Percentiles rank a stretch among this genome's conserved stretches.
phyloP scores from a whole-genome alignment of 2,888 invertebrate genomes.

The Heliconius hortense region DNA sequence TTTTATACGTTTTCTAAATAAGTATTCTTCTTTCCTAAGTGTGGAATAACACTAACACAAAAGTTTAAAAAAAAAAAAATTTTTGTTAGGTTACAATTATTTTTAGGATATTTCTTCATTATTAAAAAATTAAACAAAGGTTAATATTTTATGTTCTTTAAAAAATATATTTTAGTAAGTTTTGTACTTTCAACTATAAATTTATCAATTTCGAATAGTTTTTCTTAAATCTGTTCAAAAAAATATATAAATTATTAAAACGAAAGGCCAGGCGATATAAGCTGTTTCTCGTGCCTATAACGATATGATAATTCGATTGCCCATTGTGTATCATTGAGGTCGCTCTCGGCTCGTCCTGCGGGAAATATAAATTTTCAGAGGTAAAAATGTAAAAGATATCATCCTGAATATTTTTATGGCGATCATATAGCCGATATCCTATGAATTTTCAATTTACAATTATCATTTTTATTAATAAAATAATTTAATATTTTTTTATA shows the following conservation, averaged over 20 bases:
- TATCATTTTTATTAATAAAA: background rate
- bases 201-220: background rate
- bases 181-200: too few relatives aligned
- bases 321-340: constrained; percentile 75
- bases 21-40: too few relatives aligned
- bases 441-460: constrained; percentile 27
- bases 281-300: constrained; percentile 37
- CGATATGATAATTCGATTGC: constrained; percentile 77
- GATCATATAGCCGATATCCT: constrained; percentile 56
- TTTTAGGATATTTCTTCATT: too few relatives aligned
- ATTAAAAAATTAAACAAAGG: too few relatives aligned
- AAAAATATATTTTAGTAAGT: too few relatives aligned
- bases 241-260: constrained; percentile 11
- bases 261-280: constrained; percentile 28
- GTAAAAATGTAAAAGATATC: constrained; percentile 73
- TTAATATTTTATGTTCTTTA: background rate
- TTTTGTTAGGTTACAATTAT: too few relatives aligned
- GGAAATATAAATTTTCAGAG: constrained; percentile 78
- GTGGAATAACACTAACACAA: too few relatives aligned
- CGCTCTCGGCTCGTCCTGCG: constrained; percentile 65
- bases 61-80: too few relatives aligned
- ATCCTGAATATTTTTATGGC: constrained; percentile 69
- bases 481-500: background rate
- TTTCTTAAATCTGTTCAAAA: background rate
- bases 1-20: too few relatives aligned